Conservation (phyloP, 1,140 invertebrate genomes). For the Bradynema listronoti region DNA sequence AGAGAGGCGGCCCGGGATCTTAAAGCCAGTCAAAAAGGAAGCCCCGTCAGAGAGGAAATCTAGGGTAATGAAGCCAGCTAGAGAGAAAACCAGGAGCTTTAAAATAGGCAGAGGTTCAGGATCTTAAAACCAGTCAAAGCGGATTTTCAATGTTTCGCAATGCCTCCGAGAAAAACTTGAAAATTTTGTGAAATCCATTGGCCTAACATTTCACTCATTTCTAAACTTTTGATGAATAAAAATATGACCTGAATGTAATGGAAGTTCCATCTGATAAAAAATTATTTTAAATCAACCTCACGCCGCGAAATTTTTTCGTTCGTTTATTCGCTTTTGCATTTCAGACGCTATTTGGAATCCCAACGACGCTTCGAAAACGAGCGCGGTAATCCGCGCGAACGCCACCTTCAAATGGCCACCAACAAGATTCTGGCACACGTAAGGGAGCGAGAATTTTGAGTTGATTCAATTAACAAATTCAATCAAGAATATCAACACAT, state of each 20-base stretch:
- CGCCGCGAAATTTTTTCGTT: no score
- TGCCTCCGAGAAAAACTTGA: no score
- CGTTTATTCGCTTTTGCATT: no score
- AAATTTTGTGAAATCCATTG: neutral
- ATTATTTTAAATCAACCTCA: neutral
- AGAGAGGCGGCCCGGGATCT: no score
- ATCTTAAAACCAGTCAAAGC: neutral
- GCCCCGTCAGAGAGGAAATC: no score
- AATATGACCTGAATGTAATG: neutral
- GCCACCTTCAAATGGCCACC: constrained; percentile 7
- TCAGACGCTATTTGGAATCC: constrained; percentile 5
- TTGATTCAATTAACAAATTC: no score
- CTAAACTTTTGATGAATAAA: neutral
- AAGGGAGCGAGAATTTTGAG: no score
- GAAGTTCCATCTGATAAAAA: neutral
- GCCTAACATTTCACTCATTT: neutral
- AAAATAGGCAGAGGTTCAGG: neutral
- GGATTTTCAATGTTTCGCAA: neutral
- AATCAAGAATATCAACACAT: no score
- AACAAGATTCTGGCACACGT: constrained; percentile 6
- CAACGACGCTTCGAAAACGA: constrained; percentile 4
- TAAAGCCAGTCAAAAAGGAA: no score
- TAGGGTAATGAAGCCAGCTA: no score
- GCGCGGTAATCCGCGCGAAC: neutral
- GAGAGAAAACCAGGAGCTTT: neutral